These are phyloP conservation scores for Campoplex capitator DNA, from an alignment of 2,888 invertebrate genomes.

Conservation along the genomic window DNA sequence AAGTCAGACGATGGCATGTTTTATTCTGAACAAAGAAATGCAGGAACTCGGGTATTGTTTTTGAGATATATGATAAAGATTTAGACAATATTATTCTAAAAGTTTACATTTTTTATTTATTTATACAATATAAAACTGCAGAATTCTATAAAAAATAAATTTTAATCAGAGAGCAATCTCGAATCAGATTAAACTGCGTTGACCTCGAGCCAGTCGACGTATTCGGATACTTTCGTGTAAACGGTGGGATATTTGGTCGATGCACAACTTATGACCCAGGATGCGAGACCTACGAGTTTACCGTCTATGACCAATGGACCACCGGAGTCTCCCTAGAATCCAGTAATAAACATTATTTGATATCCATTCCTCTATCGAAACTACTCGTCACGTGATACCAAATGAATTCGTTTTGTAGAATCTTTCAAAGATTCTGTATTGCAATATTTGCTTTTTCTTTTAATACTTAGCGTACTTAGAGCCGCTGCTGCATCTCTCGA, in stretches of 20 bases:
- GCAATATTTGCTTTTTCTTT: neutral
- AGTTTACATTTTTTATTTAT: too few species aligned
- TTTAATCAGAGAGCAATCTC: neutral
- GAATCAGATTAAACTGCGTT: conserved; percentile 63
- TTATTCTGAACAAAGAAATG: too few species aligned
- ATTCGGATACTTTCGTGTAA: conserved; percentile 76
- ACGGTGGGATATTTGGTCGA: conserved; percentile 75
- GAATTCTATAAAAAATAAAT: neutral
- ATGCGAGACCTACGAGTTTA: conserved; percentile 78
- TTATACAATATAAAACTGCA: neutral
- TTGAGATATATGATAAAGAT: neutral
- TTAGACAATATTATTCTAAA: neutral
- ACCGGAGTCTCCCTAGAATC: conserved; percentile 79
- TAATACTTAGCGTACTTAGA: too few species aligned
- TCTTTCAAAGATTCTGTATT: too few species aligned
- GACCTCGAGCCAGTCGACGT: conserved; percentile 74
- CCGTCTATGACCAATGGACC: conserved; percentile 78
- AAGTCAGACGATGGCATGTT: too few species aligned
- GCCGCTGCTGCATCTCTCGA: too few species aligned
- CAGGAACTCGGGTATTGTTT: too few species aligned
- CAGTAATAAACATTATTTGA: neutral
- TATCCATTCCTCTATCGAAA: neutral
- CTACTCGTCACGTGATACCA: neutral
- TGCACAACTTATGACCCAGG: conserved; percentile 78
- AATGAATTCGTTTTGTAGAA: neutral